Base-by-base conservation (phyloP, 53 echinoderm and acorn worm species). In the Pentamera pediparva region DNA sequence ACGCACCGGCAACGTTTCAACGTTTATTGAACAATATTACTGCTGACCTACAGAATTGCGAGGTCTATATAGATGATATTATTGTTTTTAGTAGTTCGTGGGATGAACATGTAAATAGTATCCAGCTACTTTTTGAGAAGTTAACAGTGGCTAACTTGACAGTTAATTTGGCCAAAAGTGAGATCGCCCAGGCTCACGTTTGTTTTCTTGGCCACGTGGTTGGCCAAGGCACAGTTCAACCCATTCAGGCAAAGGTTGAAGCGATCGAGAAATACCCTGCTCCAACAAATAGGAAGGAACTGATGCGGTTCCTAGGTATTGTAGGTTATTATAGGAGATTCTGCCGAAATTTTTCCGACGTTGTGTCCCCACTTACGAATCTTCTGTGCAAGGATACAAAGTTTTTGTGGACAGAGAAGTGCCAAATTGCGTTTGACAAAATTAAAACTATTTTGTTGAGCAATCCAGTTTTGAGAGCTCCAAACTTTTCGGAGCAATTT, bases 271-370 rank as follows among this genome's bases (percentile, higher is more conserved):
- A 59, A 59, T 59, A 28, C 28, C 60, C 60, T 4, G 60, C 28
- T 5, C 35, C 35, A 27, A 59, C 60, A 3, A 27, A 4, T 15
- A 59, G 2, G 31, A 4, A 59, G 5, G 21, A 59, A 32, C 60
- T 59, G 5, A 59, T 59, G 60, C 28, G 60, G 17, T 59, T 59
- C 32, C 25, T 59, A 22, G 60, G 60, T 4, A 59, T 59, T 26
- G 60, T 32, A 22, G 60, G 60, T 27, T 59, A 59, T 5, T 59
- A 59, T 32, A 27, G 24, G 0, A 19, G 32, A 2, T 59, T 29
- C 4, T 24, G 60, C 31, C 60, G 27, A 28, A 83, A 62, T 37
- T 84, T 89, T n/a, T 76, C 89, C 56, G 71, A 83, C 28, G 45
- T 84, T 10, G 74, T 59, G 2, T 67, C 74, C 1, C 85, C 81